Evolutionary conservation across 1,140 invertebrate species (phyloP).

Genomic region (Eriosoma lanigerum): DNA sequence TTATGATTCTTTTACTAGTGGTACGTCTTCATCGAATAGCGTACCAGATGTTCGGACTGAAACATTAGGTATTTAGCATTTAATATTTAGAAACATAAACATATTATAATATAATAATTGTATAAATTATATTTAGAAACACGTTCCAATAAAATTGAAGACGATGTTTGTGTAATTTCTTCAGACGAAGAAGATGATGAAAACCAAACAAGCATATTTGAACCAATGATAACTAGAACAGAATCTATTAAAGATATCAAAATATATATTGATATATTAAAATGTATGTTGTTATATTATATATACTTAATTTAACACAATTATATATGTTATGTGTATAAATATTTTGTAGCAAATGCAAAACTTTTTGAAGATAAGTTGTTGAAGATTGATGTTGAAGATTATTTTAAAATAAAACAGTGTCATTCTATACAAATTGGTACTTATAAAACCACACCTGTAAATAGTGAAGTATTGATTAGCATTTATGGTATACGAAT

Average conservation of each 20-base stretch:
- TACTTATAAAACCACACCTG: neutral
- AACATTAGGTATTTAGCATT: constrained; percentile 7
- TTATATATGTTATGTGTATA: neutral
- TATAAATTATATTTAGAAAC: constrained; percentile 10
- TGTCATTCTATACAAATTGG: constrained; percentile 62
- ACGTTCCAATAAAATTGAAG: neutral
- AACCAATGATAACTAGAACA: neutral
- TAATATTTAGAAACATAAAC: neutral
- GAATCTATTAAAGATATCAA: neutral
- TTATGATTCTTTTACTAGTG: constrained; percentile 9
- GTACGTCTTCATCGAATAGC: constrained; percentile 15
- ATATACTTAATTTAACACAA: neutral
- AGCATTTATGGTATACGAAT: constrained; percentile 28
- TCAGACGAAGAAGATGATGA: constrained; percentile 23
- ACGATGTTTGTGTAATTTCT: neutral
- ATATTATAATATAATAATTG: neutral
- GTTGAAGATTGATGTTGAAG: constrained; percentile 66
- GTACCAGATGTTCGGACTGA: constrained; percentile 17
- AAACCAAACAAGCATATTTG: neutral
- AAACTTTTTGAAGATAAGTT: constrained; percentile 13
- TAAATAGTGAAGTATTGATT: neutral
- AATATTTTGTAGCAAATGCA: neutral
- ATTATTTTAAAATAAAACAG: constrained; percentile 78
- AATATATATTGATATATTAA: neutral
- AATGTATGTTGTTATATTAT: neutral